A percentile compares a stretch with the other conserved stretches of the same genome.
Conservation (phyloP, 2,888 invertebrate genomes). For the Autographa gamma region DNA sequence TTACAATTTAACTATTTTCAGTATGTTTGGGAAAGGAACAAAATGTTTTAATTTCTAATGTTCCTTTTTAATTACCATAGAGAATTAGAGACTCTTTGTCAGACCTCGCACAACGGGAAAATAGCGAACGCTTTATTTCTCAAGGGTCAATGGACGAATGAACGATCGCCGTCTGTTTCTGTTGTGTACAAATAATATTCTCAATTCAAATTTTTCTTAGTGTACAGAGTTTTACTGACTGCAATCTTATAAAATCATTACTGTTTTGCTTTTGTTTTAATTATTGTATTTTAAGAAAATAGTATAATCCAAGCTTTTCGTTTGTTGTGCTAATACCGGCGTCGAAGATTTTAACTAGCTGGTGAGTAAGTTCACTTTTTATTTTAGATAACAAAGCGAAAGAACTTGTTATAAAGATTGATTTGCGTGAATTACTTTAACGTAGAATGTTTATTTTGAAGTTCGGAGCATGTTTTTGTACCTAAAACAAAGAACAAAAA, state of each 20-base stretch:
- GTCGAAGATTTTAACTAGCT: slow-evolving; percentile 35
- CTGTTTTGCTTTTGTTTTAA: slow-evolving; percentile 28
- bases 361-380: slow-evolving; percentile 47
- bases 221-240: slow-evolving; percentile 12
- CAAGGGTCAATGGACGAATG: slow-evolving; percentile 53
- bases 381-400: background rate
- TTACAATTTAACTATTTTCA: too few species aligned
- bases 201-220: slow-evolving; percentile 11
- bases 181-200: slow-evolving; percentile 41
- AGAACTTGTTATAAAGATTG: background rate
- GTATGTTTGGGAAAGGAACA: background rate
- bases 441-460: too few species aligned
- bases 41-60: background rate
- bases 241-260: slow-evolving; percentile 3
- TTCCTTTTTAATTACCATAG: background rate
- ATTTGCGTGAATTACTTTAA: too few species aligned
- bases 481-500: too few species aligned
- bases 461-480: too few species aligned
- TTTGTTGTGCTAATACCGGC: slow-evolving; percentile 40
- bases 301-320: background rate
- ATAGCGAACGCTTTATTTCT: slow-evolving; percentile 27
- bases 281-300: background rate
- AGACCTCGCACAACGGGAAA: slow-evolving; percentile 46
- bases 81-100: background rate
- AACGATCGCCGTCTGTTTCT: slow-evolving; percentile 42